Evolutionary conservation across 1,140 invertebrate species (phyloP).

Genomic region (Mactra quadrangularis): DNA sequence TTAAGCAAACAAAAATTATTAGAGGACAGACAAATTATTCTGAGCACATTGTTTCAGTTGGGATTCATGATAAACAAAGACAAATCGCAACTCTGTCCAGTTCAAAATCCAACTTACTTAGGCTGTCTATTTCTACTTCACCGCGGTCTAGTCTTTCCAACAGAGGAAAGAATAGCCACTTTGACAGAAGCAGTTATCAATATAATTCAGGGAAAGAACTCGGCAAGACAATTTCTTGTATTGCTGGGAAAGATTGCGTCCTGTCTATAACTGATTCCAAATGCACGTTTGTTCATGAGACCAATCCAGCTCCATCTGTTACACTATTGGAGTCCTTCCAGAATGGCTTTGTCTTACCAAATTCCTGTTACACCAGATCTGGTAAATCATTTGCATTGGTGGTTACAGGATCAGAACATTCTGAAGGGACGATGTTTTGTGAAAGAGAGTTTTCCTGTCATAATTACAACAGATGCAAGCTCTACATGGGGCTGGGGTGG

Average conservation of each 20-base stretch:
- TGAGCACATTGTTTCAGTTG: too few species aligned
- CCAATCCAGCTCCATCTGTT: conserved; percentile 49
- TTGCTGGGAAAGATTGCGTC: conserved; percentile 54
- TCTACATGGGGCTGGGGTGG: too few species aligned
- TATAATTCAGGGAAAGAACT: too few species aligned
- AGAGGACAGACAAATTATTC: too few species aligned
- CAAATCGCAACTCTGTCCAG: too few species aligned
- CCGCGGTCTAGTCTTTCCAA: background rate
- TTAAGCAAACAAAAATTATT: too few species aligned
- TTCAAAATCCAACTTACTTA: background rate
- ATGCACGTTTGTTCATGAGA: conserved; percentile 34
- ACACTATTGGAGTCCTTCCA: conserved; percentile 2
- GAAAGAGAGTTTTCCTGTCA: conserved; percentile 2
- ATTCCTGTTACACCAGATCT: too few species aligned
- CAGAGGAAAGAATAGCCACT: background rate
- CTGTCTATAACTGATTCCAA: conserved; percentile 38
- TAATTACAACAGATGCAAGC: conserved; percentile 32
- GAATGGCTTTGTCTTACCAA: conserved; percentile 6
- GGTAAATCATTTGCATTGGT: conserved; percentile 43
- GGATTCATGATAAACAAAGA: too few species aligned
- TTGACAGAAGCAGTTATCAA: conserved; percentile 5
- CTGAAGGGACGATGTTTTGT: conserved; percentile 1
- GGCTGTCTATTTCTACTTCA: background rate
- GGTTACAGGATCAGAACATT: too few species aligned
- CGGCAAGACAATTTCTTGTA: too few species aligned